Evolutionary conservation across 2,797 vertebrate species (phyloP), one percentile per base, ranked within the genome.

Genomic region (Notolepis coatsorum): DNA sequence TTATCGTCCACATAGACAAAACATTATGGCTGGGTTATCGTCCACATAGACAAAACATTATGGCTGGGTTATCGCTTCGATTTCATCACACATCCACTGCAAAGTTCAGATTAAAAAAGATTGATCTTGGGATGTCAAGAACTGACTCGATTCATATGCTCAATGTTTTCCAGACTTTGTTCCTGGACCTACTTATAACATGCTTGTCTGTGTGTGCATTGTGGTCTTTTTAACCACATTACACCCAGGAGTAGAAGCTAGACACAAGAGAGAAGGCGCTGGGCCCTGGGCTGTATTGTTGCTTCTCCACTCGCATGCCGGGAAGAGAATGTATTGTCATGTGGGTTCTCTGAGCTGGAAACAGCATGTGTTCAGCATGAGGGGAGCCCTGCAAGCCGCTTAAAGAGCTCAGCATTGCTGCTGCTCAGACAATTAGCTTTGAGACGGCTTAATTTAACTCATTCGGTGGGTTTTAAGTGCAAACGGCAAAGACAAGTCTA

Each of bases 321-420:
- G 2, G 33, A 28, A 39, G 23, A n/a, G 48, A 1, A 15, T 15
- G 58, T 20, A 74, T 80, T 80, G 73, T 80, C 48, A 46, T 51
- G 58, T 60, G 42, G 30, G 33, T n/a, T n/a, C 50, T 63, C 60
- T 64, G 64, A 67, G 73, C 61, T 60, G 53, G 54, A 76, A n/a
- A 50, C 80, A 49, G 37, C 57, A 41, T 49, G 50, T 53, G 65
- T 54, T 42, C 24, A 27, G 28, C 58, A 27, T 74, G 56, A 51
- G 61, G 35, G 76, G 75, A 72, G 76, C 61, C 24, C 21, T 52
- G 58, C 43, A 20, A 42, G 58, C 57, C 62, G 66, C 61, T 77
- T 35, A 71, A 43, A 48, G 67, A 63, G 45, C 21, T 1, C 71
- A 49, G 48, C 7, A 49, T 38, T n/a, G 42, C 49, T 27, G 52